Conservation (phyloP, 2,113 vertebrate species). For the Cynopterus brachyotis region DNA sequence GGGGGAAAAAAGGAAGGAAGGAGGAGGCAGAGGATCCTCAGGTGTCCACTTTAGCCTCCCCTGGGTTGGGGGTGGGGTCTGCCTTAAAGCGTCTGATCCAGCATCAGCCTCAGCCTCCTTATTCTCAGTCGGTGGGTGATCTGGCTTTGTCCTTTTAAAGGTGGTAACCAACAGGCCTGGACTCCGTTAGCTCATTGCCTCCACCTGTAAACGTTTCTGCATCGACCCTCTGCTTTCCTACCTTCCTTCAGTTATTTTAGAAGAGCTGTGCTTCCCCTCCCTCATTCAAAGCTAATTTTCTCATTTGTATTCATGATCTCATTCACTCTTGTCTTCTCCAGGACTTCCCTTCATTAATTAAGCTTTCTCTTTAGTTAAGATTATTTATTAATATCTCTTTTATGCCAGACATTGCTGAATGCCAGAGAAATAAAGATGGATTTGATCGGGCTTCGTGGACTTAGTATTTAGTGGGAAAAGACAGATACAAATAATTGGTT, state of each 20-base stretch:
- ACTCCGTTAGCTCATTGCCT: background rate
- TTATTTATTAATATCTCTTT: background rate
- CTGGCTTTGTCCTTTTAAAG: background rate
- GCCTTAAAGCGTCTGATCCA: background rate
- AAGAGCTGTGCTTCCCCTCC: background rate
- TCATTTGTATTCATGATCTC: background rate
- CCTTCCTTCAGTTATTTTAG: background rate
- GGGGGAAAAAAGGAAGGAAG: background rate
- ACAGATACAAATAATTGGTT: background rate
- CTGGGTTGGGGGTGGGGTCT: background rate
- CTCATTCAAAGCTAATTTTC: background rate
- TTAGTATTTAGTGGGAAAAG: background rate
- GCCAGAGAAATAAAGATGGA: background rate
- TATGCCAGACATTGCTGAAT: background rate
- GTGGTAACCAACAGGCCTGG: too few species aligned
- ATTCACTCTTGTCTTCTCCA: background rate
- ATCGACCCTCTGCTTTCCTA: background rate
- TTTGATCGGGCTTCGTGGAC: background rate
- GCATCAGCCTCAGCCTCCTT: background rate
- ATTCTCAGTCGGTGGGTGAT: background rate
- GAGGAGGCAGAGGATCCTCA: background rate
- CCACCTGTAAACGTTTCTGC: background rate
- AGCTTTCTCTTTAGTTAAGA: background rate
- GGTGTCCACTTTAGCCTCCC: background rate
- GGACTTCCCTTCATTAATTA: background rate